Evolutionary conservation across 2,113 vertebrate species (phyloP).

Genomic region (Gambusia holbrooki): DNA sequence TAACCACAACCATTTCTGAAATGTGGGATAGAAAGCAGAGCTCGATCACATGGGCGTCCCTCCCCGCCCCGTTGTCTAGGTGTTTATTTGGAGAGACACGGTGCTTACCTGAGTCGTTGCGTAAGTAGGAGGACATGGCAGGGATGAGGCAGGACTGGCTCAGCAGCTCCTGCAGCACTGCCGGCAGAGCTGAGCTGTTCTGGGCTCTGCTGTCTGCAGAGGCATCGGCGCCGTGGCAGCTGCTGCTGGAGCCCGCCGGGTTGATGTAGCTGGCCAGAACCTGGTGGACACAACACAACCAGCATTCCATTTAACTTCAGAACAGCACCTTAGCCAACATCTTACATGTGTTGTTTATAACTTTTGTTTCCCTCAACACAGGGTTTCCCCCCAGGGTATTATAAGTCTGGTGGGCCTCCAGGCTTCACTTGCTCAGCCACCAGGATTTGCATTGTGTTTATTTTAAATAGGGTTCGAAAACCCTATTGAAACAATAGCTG

Average conservation of each 20-base stretch:
- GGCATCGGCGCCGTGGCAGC: constrained; percentile 81
- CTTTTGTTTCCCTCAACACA: too few species aligned
- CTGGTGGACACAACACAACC: constrained; percentile 65
- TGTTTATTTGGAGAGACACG: background rate
- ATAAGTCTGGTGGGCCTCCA: too few species aligned
- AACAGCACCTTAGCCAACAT: too few species aligned
- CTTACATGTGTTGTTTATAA: too few species aligned
- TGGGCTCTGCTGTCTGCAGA: constrained; percentile 85
- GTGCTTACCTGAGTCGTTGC: constrained; percentile 92
- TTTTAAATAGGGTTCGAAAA: too few species aligned
- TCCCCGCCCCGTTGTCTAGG: background rate
- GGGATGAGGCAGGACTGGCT: constrained; percentile 98
- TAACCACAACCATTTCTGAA: too few species aligned
- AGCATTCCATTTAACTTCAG: too few species aligned
- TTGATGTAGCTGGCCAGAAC: constrained; percentile 99
- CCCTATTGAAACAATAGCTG: too few species aligned
- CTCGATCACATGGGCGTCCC: background rate
- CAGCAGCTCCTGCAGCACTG: constrained; percentile 92
- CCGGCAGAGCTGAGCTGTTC: constrained; percentile 90
- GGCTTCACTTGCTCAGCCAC: too few species aligned
- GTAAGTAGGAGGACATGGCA: constrained; percentile 97
- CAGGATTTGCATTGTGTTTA: too few species aligned
- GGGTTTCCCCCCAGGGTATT: too few species aligned
- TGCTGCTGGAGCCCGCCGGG: constrained; percentile 84
- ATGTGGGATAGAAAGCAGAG: background rate